Evolutionary conservation across 2,888 invertebrate genomes (phyloP), one percentile per base, ranked within the genome.

Genomic region (Gasteruption jaculator): DNA sequence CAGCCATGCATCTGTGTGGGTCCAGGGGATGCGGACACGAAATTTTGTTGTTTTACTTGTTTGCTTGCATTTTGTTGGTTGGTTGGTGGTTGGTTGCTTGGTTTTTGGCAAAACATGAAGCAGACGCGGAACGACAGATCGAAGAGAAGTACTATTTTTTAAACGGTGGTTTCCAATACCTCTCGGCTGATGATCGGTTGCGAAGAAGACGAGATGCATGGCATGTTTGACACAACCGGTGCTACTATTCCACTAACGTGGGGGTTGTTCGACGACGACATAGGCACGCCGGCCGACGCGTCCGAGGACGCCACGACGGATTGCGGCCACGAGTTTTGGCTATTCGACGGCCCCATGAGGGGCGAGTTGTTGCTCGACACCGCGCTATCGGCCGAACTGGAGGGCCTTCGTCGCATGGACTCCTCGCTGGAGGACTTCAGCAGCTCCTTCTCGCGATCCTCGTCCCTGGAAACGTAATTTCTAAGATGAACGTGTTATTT

Each of bases 141-240:
- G 22, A n/a, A 44, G 22, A 46, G 38, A 32, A 53, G 35, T 46
- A 34, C 36, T 39, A 32, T 33, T 49, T 48, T 58, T 71, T 75
- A 82, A 72, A 82, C 82, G 71, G 81, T 81, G 60, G 81, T 82
- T 78, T 82, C 81, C 68, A 82, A 74, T 81, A 82, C 82, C 81
- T 82, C 81, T 68, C 65, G 70, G 63, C 65, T 71, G 65, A 68
- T 72, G 68, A 66, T 67, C 38, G 70, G 62, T 58, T 68, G 71
- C 29, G 68, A 58, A 21, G 62, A 56, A 38, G 69, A 60, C 29
- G 59, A 54, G 43, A 54, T 54, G 48, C 63, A 65, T 45, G 61
- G 61, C 31, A 63, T 57, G 48, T 66, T 65, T 38, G 71, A 53
- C 42, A 72, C 71, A 30, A 71, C 61, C 50, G 73, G 51, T 44